Percentiles rank a stretch among this genome's conserved stretches.
These are phyloP conservation scores for Papilio machaon DNA, from an alignment of 1,140 invertebrate genomes.

Conservation along the genomic window DNA sequence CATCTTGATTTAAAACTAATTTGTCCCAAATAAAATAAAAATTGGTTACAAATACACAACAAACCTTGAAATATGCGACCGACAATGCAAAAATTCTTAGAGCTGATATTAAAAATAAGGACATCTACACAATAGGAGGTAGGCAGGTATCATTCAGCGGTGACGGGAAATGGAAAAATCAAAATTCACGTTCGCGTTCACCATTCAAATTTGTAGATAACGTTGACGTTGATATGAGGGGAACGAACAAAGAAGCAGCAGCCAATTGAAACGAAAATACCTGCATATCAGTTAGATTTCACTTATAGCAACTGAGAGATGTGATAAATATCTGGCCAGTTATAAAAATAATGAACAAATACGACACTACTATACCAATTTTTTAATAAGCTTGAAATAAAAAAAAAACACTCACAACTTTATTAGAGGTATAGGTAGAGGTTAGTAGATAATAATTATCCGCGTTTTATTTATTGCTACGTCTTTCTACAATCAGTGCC, in stretches of 20 bases:
- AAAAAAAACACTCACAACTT: no score
- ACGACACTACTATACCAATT: neutral
- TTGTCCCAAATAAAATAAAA: neutral
- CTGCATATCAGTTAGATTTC: neutral
- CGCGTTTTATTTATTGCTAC: neutral
- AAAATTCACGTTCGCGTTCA: constrained; percentile 62
- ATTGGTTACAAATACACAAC: neutral
- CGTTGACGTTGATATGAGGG: constrained; percentile 43
- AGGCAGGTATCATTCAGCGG: constrained; percentile 59
- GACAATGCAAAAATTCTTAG: constrained; percentile 58
- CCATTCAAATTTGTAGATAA: constrained; percentile 64
- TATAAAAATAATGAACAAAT: neutral
- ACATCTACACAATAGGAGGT: constrained; percentile 56
- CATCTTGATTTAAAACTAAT: neutral
- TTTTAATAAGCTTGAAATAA: no score
- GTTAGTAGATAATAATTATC: neutral
- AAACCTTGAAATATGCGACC: constrained; percentile 41
- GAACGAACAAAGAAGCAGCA: constrained; percentile 41
- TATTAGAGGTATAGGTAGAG: no score
- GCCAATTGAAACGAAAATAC: constrained; percentile 12
- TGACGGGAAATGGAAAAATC: constrained; percentile 74
- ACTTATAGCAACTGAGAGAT: neutral
- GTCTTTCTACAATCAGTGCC: neutral
- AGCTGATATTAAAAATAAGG: constrained; percentile 72
- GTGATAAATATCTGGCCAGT: neutral